Percentiles rank a stretch among this genome's conserved stretches.
phyloP scores from a whole-genome alignment of 2,797 vertebrate genomes.

The Gastrophryne carolinensis region DNA sequence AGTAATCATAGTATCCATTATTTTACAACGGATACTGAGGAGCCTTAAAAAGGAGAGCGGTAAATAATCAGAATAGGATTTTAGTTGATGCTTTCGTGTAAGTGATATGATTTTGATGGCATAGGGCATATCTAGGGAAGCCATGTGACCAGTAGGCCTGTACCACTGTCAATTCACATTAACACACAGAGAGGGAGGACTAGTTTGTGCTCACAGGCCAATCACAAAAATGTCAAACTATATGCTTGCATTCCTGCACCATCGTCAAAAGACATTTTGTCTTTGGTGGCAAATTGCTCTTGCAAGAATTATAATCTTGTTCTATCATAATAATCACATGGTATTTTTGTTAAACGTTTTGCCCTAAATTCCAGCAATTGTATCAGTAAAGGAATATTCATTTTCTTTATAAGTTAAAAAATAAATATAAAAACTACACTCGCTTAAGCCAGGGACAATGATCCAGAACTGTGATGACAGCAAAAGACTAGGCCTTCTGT shows the following conservation, averaged over 20 bases:
- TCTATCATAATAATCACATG: neutral
- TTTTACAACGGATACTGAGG: neutral
- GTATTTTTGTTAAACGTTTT: no score
- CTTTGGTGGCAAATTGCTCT: slow-evolving; percentile 60
- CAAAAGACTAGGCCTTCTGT: no score
- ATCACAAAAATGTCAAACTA: slow-evolving; percentile 68
- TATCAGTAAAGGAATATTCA: no score
- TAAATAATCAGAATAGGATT: neutral
- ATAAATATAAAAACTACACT: no score
- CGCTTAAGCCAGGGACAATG: no score
- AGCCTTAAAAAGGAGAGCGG: neutral
- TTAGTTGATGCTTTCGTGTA: slow-evolving; percentile 54
- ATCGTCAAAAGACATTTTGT: slow-evolving; percentile 59
- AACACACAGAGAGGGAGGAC: slow-evolving; percentile 58
- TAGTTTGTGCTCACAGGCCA: slow-evolving; percentile 57
- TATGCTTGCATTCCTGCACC: slow-evolving; percentile 57
- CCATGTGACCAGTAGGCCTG: slow-evolving; percentile 66
- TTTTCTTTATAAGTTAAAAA: no score
- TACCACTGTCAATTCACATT: slow-evolving; percentile 70
- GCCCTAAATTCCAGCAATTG: no score
- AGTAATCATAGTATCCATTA: neutral
- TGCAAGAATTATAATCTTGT: slow-evolving; percentile 51
- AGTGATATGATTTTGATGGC: slow-evolving; percentile 62
- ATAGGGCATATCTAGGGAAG: slow-evolving; percentile 62
- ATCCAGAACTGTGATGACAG: no score